These are phyloP conservation scores for Helobdella robusta DNA, from an alignment of 2,888 invertebrate species.

Conservation along the genomic window DNA sequence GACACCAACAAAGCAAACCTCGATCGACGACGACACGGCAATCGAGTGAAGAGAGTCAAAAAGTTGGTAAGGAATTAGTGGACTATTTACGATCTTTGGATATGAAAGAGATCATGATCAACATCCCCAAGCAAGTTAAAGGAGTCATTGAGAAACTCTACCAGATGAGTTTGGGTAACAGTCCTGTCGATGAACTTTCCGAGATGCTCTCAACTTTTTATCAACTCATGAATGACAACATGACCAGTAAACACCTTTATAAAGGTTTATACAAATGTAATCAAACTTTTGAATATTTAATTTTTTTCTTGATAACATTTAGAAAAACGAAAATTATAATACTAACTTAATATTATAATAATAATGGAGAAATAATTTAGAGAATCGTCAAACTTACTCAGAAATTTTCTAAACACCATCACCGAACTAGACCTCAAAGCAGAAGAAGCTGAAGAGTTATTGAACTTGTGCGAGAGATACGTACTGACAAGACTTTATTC, in stretches of 20 bases:
- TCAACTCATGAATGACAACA: conserved; percentile 63
- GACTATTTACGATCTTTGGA: conserved; percentile 47
- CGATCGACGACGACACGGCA: conserved; percentile 5
- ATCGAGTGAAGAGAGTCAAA: conserved; percentile 47
- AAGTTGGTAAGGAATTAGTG: conserved; percentile 48
- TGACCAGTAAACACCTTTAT: conserved; percentile 54
- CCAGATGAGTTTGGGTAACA: conserved; percentile 49
- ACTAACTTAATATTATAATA: not conserved
- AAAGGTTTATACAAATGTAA: too few relatives aligned
- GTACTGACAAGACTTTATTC: conserved; percentile 82
- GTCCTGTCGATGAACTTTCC: conserved; percentile 58
- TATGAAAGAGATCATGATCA: conserved; percentile 46
- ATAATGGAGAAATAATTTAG: too few relatives aligned
- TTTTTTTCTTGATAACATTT: not conserved
- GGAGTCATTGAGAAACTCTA: conserved; percentile 48
- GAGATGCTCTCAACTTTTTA: conserved; percentile 85
- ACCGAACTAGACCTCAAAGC: too few relatives aligned
- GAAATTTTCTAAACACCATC: too few relatives aligned
- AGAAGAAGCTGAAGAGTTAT: conserved; percentile 71
- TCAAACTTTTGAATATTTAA: not conserved
- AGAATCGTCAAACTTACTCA: too few relatives aligned
- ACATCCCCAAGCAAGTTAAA: conserved; percentile 56
- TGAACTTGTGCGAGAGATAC: conserved; percentile 84
- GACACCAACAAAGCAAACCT: not conserved
- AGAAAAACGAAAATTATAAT: not conserved